Conservation (phyloP, 2,797 vertebrate species). For the Amniataba percoides region DNA sequence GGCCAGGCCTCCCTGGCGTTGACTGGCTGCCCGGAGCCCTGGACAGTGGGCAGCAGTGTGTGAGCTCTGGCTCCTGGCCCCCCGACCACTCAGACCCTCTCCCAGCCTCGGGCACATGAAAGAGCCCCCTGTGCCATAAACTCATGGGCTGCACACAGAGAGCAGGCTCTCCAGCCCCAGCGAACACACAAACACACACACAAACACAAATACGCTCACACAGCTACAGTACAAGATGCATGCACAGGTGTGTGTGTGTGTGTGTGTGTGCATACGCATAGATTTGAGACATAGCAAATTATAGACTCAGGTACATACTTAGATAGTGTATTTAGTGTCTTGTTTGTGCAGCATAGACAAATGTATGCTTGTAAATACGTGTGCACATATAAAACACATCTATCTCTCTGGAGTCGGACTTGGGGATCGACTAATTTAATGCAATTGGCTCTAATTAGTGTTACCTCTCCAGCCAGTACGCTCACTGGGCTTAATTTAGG, state of each 20-base stretch:
- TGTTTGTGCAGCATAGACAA: constrained; percentile 48
- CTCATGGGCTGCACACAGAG: constrained; percentile 78
- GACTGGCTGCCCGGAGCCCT: constrained; percentile 86
- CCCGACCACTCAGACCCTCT: constrained; percentile 88
- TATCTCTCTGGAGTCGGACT: constrained; percentile 67
- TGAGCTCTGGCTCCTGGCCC: constrained; percentile 85
- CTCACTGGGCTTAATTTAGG: constrained; percentile 67
- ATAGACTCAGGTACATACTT: constrained; percentile 53
- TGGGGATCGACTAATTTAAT: constrained; percentile 73
- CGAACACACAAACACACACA: constrained; percentile 8
- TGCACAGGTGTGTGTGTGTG: constrained; percentile 39
- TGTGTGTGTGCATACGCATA: background rate
- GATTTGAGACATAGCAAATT: constrained; percentile 51
- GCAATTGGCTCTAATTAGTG: constrained; percentile 80
- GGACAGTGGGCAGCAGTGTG: constrained; percentile 89
- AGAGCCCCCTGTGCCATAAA: constrained; percentile 87
- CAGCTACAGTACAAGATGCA: constrained; percentile 34
- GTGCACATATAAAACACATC: constrained; percentile 53
- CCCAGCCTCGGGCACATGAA: constrained; percentile 87
- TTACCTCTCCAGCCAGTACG: constrained; percentile 77
- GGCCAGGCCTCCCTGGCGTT: constrained; percentile 85
- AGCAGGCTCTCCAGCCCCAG: constrained; percentile 65
- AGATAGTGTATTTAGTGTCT: constrained; percentile 54
- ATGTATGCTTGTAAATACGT: constrained; percentile 50
- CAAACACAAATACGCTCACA: constrained; percentile 49